These are phyloP conservation scores for Euura saliciscinereae DNA, from an alignment of 1,140 invertebrate genomes.

Conservation along the genomic window DNA sequence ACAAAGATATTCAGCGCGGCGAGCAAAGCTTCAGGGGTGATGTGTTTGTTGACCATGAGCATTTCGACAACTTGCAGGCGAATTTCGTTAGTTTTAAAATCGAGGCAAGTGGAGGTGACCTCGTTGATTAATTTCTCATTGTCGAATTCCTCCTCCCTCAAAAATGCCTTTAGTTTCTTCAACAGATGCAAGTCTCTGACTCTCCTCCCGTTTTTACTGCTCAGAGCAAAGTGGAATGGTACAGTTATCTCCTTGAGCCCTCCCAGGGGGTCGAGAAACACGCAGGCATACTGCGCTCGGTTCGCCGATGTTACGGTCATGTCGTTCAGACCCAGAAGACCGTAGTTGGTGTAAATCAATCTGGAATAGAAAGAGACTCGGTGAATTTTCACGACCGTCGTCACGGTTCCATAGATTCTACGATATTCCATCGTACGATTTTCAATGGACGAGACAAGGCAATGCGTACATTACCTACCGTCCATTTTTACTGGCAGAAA, in stretches of 20 bases:
- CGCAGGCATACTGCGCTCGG: constrained; percentile 70
- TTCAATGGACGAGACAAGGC: not conserved
- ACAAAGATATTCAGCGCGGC: constrained; percentile 60
- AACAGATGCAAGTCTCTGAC: constrained; percentile 87
- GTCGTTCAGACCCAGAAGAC: constrained; percentile 73
- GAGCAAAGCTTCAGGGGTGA: constrained; percentile 62
- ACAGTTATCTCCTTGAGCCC: constrained; percentile 80
- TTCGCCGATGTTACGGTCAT: constrained; percentile 51
- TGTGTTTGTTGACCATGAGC: constrained; percentile 68
- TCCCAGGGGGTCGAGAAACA: constrained; percentile 84
- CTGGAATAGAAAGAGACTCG: constrained; percentile 43
- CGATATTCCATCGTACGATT: too few relatives aligned
- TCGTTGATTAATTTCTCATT: constrained; percentile 60
- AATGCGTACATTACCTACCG: constrained; percentile 46
- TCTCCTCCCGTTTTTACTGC: constrained; percentile 84
- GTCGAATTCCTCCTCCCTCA: constrained; percentile 65
- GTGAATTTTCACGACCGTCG: too few relatives aligned
- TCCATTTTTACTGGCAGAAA: constrained; percentile 85
- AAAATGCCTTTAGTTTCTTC: constrained; percentile 74
- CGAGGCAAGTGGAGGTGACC: constrained; percentile 62
- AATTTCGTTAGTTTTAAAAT: constrained; percentile 78
- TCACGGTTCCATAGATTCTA: too few relatives aligned
- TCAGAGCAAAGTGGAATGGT: constrained; percentile 89
- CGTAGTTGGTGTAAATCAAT: constrained; percentile 79
- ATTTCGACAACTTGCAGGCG: constrained; percentile 75